phyloP scores from a whole-genome alignment of 2,888 invertebrate species.

The Alloscopus bannaensis region DNA sequence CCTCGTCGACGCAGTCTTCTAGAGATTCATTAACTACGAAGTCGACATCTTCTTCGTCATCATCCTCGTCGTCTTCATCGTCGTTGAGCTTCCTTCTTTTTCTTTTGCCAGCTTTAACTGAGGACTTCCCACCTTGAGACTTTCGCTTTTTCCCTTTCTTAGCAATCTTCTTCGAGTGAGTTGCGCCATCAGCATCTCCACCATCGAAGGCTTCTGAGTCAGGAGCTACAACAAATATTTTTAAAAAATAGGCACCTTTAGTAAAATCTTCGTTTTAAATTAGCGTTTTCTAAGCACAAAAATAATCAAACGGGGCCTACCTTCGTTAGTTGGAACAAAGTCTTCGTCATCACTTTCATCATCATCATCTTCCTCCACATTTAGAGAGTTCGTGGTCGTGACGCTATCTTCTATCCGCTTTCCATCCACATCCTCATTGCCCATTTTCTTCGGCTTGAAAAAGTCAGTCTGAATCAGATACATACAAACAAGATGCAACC shows the following conservation, averaged over 20 bases:
- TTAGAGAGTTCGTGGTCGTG: too few species aligned
- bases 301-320: too few species aligned
- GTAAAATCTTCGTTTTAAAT: not conserved
- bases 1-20: not conserved
- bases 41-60: constrained; percentile 49
- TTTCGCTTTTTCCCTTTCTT: constrained; percentile 27
- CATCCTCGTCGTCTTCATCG: constrained; percentile 45
- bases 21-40: constrained; percentile 14
- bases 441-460: constrained; percentile 21
- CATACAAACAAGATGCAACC: not conserved
- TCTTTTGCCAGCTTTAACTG: constrained; percentile 13
- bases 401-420: constrained; percentile 11
- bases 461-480: constrained; percentile 12
- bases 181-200: constrained; percentile 35
- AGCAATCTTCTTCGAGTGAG: constrained; percentile 16
- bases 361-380: constrained; percentile 21
- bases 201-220: constrained; percentile 48
- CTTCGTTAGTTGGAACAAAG: constrained; percentile 50
- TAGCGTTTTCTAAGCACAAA: not conserved
- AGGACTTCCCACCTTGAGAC: constrained; percentile 4
- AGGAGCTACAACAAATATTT: not conserved
- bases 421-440: not conserved
- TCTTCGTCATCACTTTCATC: constrained; percentile 65
- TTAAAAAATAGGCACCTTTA: too few species aligned
- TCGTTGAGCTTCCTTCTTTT: constrained; percentile 21